These are phyloP conservation scores for Microcebus ravelobensis DNA, from an alignment of 2,113 vertebrate genomes.

Conservation along the genomic window DNA sequence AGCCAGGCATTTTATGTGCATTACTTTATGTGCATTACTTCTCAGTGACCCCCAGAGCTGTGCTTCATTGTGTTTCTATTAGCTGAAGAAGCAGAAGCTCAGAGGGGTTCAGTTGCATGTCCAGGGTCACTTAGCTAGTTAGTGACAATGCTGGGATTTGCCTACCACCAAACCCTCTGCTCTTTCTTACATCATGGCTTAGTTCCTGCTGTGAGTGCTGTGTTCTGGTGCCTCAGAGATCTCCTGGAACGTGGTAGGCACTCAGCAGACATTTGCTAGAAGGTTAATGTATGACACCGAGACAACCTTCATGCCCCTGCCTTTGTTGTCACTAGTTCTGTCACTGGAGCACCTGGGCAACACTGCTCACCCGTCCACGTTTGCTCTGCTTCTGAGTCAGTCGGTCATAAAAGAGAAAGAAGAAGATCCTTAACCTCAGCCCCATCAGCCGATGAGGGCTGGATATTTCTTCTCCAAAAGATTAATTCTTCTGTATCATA, in stretches of 20 bases:
- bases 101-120: neutral
- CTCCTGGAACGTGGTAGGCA: neutral
- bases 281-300: neutral
- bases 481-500: neutral
- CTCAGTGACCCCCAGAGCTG: neutral
- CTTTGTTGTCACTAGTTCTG: neutral
- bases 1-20: neutral
- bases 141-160: neutral
- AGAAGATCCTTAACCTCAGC: neutral
- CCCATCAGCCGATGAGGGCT: neutral
- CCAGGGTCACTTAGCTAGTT: neutral
- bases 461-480: neutral
- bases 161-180: neutral
- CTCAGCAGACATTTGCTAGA: neutral
- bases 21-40: neutral
- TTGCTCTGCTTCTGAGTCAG: neutral
- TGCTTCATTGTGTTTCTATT: neutral
- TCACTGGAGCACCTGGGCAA: neutral
- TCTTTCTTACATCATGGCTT: neutral
- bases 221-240: neutral
- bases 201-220: neutral
- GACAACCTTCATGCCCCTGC: neutral
- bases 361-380: neutral
- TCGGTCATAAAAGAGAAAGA: neutral
- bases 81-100: neutral